Evolutionary conservation across 2,797 vertebrate species (phyloP), one percentile per base, ranked within the genome.

Genomic region (Anniella stebbinsi): DNA sequence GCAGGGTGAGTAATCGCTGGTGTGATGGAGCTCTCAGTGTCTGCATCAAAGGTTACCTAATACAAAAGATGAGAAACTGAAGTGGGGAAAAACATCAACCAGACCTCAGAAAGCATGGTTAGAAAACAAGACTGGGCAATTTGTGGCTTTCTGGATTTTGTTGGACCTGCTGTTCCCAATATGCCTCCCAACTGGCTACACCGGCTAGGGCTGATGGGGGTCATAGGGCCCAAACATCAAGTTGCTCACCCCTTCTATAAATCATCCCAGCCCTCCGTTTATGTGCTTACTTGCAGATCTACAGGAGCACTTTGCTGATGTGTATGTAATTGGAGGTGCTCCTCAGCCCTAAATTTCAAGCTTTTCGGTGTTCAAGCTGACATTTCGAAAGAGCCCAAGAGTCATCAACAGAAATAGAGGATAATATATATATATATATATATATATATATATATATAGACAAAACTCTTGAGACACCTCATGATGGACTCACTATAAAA

Each of bases 261-360:
- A 0, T 33, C 60, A 21, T 7, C 18, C 2, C n/a, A 28, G 88
- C 63, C 78, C 10, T 54, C 76, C 13, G 1, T 73, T 2, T 86
- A 12, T 36, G 69, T 11, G 11, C 0, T 36, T 1, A 1, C 1
- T 0, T 73, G 54, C 57, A 83, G 23, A 88, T n/a, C 48, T 73
- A 9, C 38, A 66, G 0, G 0, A 60, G 60, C 38, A 75, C 12
- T 21, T 11, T 88, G 72, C 83, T 89, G 48, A n/a, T 36, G 28
- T 4, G 23, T 17, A 60, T 36, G 18, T 88, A n/a, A 63, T 57
- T 45, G 69, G 36, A 72, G 25, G 54, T 2, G n/a, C 33, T 48
- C 66, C 38, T 25, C 4, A 41, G 30, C 12, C 66, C 33, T 38
- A 41, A 70, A 78, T 21, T 38, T 83, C 45, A 70, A 67, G n/a